Percentiles rank a stretch among this genome's conserved stretches.
phyloP scores from a whole-genome alignment of 2,888 invertebrate genomes.

The Mesorhabditis belari region DNA sequence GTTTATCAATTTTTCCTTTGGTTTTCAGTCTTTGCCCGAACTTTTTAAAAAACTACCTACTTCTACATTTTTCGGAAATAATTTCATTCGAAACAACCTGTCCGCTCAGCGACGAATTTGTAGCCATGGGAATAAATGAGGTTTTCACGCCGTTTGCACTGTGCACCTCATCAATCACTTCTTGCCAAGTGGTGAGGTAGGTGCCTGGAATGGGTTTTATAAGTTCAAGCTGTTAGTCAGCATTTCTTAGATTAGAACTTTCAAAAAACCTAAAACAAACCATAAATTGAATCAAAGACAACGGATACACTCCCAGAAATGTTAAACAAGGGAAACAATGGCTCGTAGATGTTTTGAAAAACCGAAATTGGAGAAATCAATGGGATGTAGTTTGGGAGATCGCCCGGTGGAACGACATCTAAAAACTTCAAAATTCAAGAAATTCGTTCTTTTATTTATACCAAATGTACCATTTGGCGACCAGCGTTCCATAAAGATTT shows the following conservation, averaged over 20 bases:
- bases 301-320: constrained; percentile 80
- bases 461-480: not conserved
- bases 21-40: too few relatives aligned
- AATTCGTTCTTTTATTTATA: not conserved
- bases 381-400: constrained; percentile 24
- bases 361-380: constrained; percentile 39
- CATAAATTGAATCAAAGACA: constrained; percentile 78
- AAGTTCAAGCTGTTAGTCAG: too few relatives aligned
- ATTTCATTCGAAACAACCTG: too few relatives aligned
- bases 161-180: not conserved
- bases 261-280: constrained; percentile 57
- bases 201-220: too few relatives aligned
- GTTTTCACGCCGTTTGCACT: not conserved
- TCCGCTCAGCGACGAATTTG: not conserved
- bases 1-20: too few relatives aligned
- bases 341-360: constrained; percentile 63
- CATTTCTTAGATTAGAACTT: too few relatives aligned
- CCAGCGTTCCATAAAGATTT: constrained; percentile 17
- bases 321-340: constrained; percentile 74
- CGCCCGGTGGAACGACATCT: not conserved
- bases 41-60: too few relatives aligned
- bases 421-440: not conserved
- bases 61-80: too few relatives aligned
- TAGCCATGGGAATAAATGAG: not conserved
- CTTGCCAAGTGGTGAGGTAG: not conserved